A percentile compares a stretch with the other conserved stretches of the same genome.
These are phyloP conservation scores for Nothura maculosa DNA, from an alignment of 2,797 vertebrate genomes.

Conservation along the genomic window DNA sequence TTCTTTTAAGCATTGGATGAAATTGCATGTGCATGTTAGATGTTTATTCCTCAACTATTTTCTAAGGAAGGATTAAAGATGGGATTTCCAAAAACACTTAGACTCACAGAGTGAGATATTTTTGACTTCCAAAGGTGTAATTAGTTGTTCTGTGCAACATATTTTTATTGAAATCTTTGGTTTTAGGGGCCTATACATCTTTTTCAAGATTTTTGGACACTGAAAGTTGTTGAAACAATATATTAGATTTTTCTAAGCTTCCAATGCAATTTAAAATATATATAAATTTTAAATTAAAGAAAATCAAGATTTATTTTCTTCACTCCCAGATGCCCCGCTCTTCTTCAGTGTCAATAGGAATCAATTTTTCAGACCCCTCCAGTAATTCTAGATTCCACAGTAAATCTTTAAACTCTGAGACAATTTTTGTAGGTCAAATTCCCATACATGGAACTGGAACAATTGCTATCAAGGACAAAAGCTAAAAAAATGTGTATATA, in stretches of 20 bases:
- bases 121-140: not conserved
- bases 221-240: not conserved
- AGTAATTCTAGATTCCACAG: not conserved
- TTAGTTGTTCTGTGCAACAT: not conserved
- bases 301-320: not conserved
- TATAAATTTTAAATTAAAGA: not conserved
- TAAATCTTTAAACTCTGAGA: slow-evolving; percentile 20
- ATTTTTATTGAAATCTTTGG: not conserved
- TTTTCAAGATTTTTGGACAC: not conserved
- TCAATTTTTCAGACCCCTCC: not conserved
- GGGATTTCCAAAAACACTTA: not conserved
- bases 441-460: not conserved
- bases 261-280: not conserved
- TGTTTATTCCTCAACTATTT: not conserved
- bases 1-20: not conserved
- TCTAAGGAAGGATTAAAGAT: not conserved
- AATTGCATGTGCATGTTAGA: not conserved
- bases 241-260: not conserved
- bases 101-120: not conserved
- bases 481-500: not conserved
- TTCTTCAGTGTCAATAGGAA: not conserved
- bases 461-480: not conserved
- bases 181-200: not conserved
- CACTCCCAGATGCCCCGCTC: not conserved
- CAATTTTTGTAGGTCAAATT: not conserved